Percentiles rank a stretch among this genome's conserved stretches.
phyloP scores from a whole-genome alignment of 2,797 vertebrate genomes.

The Lycodopsis pacificus region DNA sequence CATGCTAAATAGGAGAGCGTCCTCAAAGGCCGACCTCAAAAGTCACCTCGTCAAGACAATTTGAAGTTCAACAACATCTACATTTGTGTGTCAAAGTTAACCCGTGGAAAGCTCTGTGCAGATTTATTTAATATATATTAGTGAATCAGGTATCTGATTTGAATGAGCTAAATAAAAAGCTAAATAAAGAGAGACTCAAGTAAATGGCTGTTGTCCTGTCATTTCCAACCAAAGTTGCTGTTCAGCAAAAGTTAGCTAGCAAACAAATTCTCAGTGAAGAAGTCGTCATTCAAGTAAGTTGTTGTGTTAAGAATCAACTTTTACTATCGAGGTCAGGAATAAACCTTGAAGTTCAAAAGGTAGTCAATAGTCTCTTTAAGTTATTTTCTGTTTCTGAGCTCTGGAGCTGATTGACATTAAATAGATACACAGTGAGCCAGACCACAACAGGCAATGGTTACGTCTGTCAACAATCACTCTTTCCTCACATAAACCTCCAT shows the following conservation, averaged over 20 bases:
- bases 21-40: background rate
- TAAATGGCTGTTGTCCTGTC: background rate
- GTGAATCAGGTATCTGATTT: background rate
- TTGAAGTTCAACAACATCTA: background rate
- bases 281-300: background rate
- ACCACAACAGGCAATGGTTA: slow-evolving; percentile 14
- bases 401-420: slow-evolving; percentile 16
- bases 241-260: background rate
- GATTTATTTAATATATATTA: background rate
- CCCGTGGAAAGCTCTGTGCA: background rate
- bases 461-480: slow-evolving; percentile 35
- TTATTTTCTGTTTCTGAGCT: slow-evolving; percentile 14
- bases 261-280: background rate
- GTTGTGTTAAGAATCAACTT: background rate
- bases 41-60: background rate
- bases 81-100: background rate
- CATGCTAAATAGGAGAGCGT: background rate
- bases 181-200: background rate
- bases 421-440: slow-evolving; percentile 35
- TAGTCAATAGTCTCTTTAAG: background rate
- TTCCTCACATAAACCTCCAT: slow-evolving; percentile 39
- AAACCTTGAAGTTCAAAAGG: background rate
- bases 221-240: background rate
- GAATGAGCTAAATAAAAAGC: too few relatives aligned
- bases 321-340: background rate